Evolutionary conservation across 1,140 invertebrate genomes (phyloP), one percentile per base, ranked within the genome.

Genomic region (Diachasma alloeum): DNA sequence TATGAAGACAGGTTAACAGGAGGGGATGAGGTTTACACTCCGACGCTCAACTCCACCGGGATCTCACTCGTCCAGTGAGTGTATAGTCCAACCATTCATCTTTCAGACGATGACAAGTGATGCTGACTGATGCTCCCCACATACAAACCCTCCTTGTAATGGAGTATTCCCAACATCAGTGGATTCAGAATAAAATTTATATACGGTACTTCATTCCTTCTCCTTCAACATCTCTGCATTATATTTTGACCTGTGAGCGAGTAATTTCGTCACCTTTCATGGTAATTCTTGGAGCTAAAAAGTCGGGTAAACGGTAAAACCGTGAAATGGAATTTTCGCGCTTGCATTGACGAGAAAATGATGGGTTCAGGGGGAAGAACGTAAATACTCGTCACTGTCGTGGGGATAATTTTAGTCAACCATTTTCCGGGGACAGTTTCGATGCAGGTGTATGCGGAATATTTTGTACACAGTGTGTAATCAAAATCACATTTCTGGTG

Each of bases 71-170:
- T 44, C 39, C 68, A 67, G 17, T 26, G n/a, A 53, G 4, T 17
- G 15, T 15, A 37, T 39, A 66, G 56, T 42, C 39, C 36, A 69
- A 48, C 75, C 77, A 78, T 79, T 82, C 81, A 83, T 84, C 83
- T 78, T 79, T 84, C 81, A 83, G 83, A 82, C 76, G 78, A 83
- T 84, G 83, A 84, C 81, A 84, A 82, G 79, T 82, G 82, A 83
- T 83, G 82, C 83, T 81, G 83, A 83, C 82, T 84, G 82, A 84
- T 83, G 81, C 77, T 83, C 79, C 36, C 63, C 72, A 44, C 63
- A 69, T 73, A 78, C 44, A 66, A 36, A 31, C 70, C 9, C 3
- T 15, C 11, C n/a, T 68, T 36, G 66, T 68, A 68, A 68, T 68
- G 36, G 66, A 68, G 13, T 68, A 68, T 68, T 37, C n/a, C 36